Evolutionary conservation across 2,888 invertebrate genomes (phyloP).

Genomic region (Panopea generosa): DNA sequence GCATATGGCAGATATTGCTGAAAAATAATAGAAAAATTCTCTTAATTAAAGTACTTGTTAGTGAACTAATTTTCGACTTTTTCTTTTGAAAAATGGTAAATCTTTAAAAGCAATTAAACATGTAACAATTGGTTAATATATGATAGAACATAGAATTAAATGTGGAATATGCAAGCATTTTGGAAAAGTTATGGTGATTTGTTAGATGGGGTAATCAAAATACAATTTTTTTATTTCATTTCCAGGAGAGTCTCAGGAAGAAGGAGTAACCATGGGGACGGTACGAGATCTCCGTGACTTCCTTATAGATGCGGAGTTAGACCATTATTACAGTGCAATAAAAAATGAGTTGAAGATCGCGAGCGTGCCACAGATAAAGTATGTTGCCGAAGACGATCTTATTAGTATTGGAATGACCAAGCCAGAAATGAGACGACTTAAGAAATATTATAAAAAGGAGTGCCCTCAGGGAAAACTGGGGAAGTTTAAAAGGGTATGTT

Average conservation of each 20-base stretch:
- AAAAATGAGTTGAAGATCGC: constrained; percentile 93
- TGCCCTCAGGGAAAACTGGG: constrained; percentile 96
- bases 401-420: constrained; percentile 96
- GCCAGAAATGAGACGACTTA: constrained; percentile 97
- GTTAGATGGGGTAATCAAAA: no score
- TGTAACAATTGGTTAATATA: no score
- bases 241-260: constrained; percentile 5
- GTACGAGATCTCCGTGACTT: constrained; percentile 89
- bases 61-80: no score
- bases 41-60: no score
- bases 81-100: no score
- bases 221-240: constrained; percentile 3
- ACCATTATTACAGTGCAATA: constrained; percentile 92
- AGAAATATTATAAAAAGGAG: constrained; percentile 97
- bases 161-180: no score
- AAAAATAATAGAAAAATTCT: no score
- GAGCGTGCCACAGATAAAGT: constrained; percentile 89
- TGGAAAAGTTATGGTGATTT: no score
- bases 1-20: no score
- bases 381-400: constrained; percentile 96
- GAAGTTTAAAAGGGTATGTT: constrained; percentile 92
- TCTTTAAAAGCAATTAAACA: no score
- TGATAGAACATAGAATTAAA: no score
- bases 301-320: constrained; percentile 96
- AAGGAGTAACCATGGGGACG: constrained; percentile 68